Base-by-base conservation (phyloP, 2,888 invertebrate genomes). In the Athetis lepigone region DNA sequence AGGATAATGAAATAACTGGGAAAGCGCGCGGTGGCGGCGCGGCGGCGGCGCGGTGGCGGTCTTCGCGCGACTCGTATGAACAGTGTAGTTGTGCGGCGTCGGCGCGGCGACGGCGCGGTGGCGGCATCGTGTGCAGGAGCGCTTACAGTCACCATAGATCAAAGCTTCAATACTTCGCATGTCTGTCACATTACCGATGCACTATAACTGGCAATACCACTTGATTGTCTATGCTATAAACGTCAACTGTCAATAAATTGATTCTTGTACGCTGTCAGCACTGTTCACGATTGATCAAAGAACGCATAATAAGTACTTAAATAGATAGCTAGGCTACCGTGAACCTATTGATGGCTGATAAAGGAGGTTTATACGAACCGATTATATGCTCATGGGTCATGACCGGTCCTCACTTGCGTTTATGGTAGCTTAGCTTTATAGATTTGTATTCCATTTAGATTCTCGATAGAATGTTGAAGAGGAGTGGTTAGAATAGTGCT, bases 381-480 rank as follows among this genome's bases (percentile, higher is more conserved):
- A 63, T 75, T 70, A 70, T 54, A 70, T 58, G 42, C 50, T 58
- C 33, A 43, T 72, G 75, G 57, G 25, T 45, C 18, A 52, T 47
- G 70, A 56, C 59, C 69, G 60, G 51, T 54, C 70, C 47, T 70
- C 63, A 60, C 33, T 56, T 19, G 50, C n/a, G n/a, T 40, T 37
- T 56, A 43, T 29, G 29, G 61, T 47, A 52, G 36, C 52, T 69
- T 70, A 75, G 49, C 19, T 54, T 54, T 40, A 54, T 46, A 52
- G 21, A 46, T 39, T 21, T 51, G 21, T 33, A 58, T 39, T 54
- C 39, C 29, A 49, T 56, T 71, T 47, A 25, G 45, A 23, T 33
- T n/a, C n/a, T n/a, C n/a, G n/a, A n/a, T n/a, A n/a, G n/a, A n/a
- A n/a, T n/a, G n/a, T n/a, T n/a, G n/a, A n/a, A n/a, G n/a, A n/a